Base-by-base conservation (phyloP, 2,888 invertebrate species). In the Ennomos fuscantarius region DNA sequence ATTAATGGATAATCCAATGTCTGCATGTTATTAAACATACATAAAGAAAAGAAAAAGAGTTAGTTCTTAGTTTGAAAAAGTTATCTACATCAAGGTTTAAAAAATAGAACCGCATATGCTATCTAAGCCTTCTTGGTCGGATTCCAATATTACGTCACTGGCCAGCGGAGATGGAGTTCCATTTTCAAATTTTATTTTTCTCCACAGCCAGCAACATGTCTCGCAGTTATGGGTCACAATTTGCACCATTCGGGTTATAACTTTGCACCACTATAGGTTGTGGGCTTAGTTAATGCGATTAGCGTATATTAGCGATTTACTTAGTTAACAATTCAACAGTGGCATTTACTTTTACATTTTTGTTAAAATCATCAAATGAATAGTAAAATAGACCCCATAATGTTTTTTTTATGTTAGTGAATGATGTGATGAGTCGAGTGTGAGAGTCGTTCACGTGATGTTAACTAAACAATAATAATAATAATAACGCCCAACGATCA, bases 171-270 rank as follows among this genome's bases (percentile, higher is more conserved):
- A 63, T 65, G 58, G 70, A 63, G 65, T 70, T 68, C 66, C 64
- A 72, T 76, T 78, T 74, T 67, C 60, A 66, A 74, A 78, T 73
- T 78, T 83, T 84, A 81, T 82, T 80, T 81, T 79, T 75, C 78
- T 73, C 72, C 72, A 61, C 72, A 74, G 78, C 72, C 73, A 80
- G 79, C 82, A 81, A 84, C 84, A 83, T 86, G 84, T 86, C 81
- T 78, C 76, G 72, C 76, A 81, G 83, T 89, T 87, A 87, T 85
- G 88, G 89, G 88, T 87, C 87, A 89, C 90, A 89, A 88, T 91
- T 89, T 87, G 86, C 89, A 87, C 86, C 86, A 81, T 86, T 86
- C 84, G 85, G 86, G 86, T 82, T 86, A 85, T 86, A 82, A 84
- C 81, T 83, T 80, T 75, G 76, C 82, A 78, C 72, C 68, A 74